phyloP scores from a whole-genome alignment of 2,113 vertebrate genomes.

The Oostethus manadensis region DNA sequence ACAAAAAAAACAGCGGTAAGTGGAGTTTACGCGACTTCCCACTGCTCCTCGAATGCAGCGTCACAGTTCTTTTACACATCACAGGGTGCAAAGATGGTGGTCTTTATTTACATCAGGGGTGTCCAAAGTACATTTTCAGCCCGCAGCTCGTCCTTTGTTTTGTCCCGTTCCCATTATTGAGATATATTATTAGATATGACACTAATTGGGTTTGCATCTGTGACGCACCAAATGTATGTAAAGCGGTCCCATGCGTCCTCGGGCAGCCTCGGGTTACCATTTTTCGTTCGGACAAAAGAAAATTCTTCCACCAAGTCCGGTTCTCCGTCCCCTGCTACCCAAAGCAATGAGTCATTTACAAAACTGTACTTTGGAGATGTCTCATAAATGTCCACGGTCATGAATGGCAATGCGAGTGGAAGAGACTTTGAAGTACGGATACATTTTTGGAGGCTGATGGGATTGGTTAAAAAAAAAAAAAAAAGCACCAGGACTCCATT shows the following conservation, averaged over 20 bases:
- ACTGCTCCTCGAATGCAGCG: conserved; percentile 20
- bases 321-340: conserved; percentile 76
- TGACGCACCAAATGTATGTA: too few species aligned
- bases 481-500: conserved; percentile 69
- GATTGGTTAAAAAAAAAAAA: conserved; percentile 46
- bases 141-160: conserved; percentile 3
- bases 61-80: conserved; percentile 34
- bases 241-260: too few species aligned
- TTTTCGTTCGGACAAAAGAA: conserved; percentile 66
- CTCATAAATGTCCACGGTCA: conserved; percentile 75
- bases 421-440: conserved; percentile 78
- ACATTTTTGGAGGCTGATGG: conserved; percentile 28
- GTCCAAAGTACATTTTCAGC: too few species aligned
- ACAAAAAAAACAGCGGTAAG: conserved; percentile 25
- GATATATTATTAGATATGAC: too few species aligned
- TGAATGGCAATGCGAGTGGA: conserved; percentile 84
- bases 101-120: conserved; percentile 29
- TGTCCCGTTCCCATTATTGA: background rate
- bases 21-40: conserved; percentile 16
- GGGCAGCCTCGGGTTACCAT: conserved; percentile 21
- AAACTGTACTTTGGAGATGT: conserved; percentile 73
- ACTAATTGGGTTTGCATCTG: too few species aligned
- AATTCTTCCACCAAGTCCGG: conserved; percentile 65
- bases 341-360: conserved; percentile 78
- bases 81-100: conserved; percentile 48